Percentiles rank a stretch among this genome's conserved stretches.
Evolutionary conservation across 2,888 invertebrate species (phyloP).

Genomic region (Ornithoptera priamus): DNA sequence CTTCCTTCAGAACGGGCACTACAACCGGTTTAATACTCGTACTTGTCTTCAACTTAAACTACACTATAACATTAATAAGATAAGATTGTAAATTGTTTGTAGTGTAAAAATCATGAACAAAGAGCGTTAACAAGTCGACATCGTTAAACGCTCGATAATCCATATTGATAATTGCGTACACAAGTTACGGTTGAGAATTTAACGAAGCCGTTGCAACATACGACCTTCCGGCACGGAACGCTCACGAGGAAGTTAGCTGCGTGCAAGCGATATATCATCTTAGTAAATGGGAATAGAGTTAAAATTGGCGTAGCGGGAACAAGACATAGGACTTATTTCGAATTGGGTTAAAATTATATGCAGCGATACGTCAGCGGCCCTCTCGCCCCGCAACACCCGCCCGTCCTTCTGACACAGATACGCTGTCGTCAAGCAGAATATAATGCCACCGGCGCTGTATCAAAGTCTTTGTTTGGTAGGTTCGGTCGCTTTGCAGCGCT

Average conservation of each 20-base stretch:
- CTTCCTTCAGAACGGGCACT: conserved; percentile 32
- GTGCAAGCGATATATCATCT: conserved; percentile 1
- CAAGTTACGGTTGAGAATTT: conserved; percentile 35
- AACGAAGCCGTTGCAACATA: conserved; percentile 35
- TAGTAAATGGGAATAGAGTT: conserved; percentile 33
- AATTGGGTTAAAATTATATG: conserved; percentile 50
- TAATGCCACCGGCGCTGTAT: conserved; percentile 36
- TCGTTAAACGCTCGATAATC: conserved; percentile 28
- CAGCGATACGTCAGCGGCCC: conserved; percentile 57
- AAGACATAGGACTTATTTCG: conserved; percentile 39
- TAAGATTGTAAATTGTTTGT: conserved; percentile 33
- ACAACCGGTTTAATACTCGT: conserved; percentile 27
- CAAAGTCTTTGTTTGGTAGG: conserved; percentile 26
- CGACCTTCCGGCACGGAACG: conserved; percentile 38
- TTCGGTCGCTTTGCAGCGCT: conserved; percentile 30
- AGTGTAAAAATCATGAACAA: conserved; percentile 36
- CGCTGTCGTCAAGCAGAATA: conserved; percentile 62
- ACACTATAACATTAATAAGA: neutral
- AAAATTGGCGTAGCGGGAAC: conserved; percentile 33
- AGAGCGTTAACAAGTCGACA: conserved; percentile 28
- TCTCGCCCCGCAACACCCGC: conserved; percentile 52
- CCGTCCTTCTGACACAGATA: conserved; percentile 66
- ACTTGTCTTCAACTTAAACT: conserved; percentile 6
- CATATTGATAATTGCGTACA: conserved; percentile 34
- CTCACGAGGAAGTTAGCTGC: conserved; percentile 34